Base-by-base conservation (phyloP, 2,113 vertebrate species). In the Spilogale gracilis region DNA sequence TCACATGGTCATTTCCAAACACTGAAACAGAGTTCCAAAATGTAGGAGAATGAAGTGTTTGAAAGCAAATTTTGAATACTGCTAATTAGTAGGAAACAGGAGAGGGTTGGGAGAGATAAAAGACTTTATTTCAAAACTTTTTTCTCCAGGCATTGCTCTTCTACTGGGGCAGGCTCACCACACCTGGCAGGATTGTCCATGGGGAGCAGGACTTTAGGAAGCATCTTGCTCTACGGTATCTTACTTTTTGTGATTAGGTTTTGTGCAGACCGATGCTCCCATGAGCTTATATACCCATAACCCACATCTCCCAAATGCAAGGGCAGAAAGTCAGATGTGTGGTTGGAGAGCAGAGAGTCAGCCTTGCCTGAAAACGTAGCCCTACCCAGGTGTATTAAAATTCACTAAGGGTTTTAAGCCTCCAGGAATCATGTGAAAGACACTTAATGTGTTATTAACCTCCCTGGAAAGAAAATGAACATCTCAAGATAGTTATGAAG, bases 401-500 rank as follows among this genome's bases (percentile, higher is more conserved):
- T 61, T 88, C 91, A 86, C 17, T 54, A 20, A 91, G 32, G 4
- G 13, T 63, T 82, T 92, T 43, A 92, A 79, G 52, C 79, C 38
- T 32, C 91, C 94, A 76, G 78, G 60, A 81, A 96, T 91, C 48
- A 54, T 32, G 61, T 88, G 50, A 50, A 83, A 65, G 54, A 48
- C 30, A 82, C 67, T 84, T 81, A 89, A 95, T 56, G 21, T 93
- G 27, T 25, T 52, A 69, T 78, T 86, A 85, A 61, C 63, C 32
- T 81, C 60, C 80, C 52, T 71, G 18, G 16, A 80, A 95, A 91
- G 23, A 95, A 81, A 87, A 82, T 3, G 30, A 21, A 58, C 11
- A 54, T 71, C 83, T 89, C 74, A 76, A 91, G 61, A 63, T 65
- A 89, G 43, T 96, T 91, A 50, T 20, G 10, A 94, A 80, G 48